A percentile compares a stretch with the other conserved stretches of the same genome.
phyloP scores from a whole-genome alignment of 1,140 invertebrate species.

The Vanessa atalanta region DNA sequence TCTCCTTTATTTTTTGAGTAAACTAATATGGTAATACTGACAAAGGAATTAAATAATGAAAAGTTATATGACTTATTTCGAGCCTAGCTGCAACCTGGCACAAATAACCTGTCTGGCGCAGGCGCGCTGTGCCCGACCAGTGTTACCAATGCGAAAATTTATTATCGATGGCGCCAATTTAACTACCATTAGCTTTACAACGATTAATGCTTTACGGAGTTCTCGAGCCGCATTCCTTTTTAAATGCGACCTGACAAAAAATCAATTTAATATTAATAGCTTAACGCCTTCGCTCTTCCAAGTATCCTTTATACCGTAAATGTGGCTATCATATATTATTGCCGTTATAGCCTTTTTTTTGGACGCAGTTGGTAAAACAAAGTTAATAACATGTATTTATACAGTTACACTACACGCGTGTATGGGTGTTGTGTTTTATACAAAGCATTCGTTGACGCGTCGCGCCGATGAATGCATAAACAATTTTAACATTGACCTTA shows the following conservation, averaged over 20 bases:
- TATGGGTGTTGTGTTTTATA: slow-evolving; percentile 1
- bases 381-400: not conserved
- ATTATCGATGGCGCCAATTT: slow-evolving; percentile 59
- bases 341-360: too few species aligned
- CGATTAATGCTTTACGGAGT: slow-evolving; percentile 38
- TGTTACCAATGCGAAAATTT: slow-evolving; percentile 59
- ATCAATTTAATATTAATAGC: slow-evolving; percentile 15
- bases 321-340: not conserved
- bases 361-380: not conserved
- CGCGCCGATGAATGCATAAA: slow-evolving; percentile 23
- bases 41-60: slow-evolving; percentile 26
- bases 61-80: slow-evolving; percentile 62
- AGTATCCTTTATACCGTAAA: not conserved
- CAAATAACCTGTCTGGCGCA: slow-evolving; percentile 54
- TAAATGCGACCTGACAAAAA: slow-evolving; percentile 19
- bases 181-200: slow-evolving; percentile 49
- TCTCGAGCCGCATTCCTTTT: slow-evolving; percentile 18
- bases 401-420: not conserved
- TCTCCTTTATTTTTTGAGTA: too few species aligned
- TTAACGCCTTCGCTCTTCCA: slow-evolving; percentile 14
- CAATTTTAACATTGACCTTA: slow-evolving; percentile 22
- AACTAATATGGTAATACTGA: too few species aligned
- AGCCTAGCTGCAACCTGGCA: slow-evolving; percentile 56
- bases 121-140: slow-evolving; percentile 33
- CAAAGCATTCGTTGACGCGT: not conserved